Base-by-base conservation (phyloP, 2,888 invertebrate species). In the Brachypalpus laphriformis region DNA sequence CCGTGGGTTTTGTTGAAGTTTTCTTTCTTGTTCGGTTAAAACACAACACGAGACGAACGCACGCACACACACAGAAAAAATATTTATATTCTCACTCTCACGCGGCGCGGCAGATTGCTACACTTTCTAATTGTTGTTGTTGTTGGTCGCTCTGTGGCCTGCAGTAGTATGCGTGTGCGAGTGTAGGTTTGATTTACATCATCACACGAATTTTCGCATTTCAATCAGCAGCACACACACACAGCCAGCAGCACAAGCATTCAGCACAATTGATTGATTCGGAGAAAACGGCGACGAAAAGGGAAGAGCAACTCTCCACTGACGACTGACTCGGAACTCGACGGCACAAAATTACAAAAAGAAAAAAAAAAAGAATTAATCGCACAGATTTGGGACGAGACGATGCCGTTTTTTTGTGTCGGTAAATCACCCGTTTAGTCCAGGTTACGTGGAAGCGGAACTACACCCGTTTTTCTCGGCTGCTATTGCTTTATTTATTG, bases 121-220 rank as follows among this genome's bases (percentile, higher is more conserved):
- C 70, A 56, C 76, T 82, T 76, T 75, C 56, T 71, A 70, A 82
- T 65, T 76, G 56, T 61, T 68, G 68, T 51, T 75, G 57, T 28
- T 28, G 25, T 31, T 5, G 31, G 8, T 42, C 11, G 20, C 34
- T 25, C 42, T 34, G 25, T 25, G 18, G 45, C 37, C 7, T 28
- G 28, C 31, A 42, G 57, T 22, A 9, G 45, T 9, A 20, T 22
- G 45, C 34, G 25, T 40, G 22, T 49, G 66, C 28, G 45, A 40
- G 14, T 54, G 14, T 28, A 25, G 54, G 18, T 68, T 54, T 25
- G 68, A 45, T 77, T 77, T 61, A 77, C 61, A 77, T 68, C n/a
- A n/a, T n/a, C 61, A 61, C 68, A 51, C 18, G 14, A 37, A 49
- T 61, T 77, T 77, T 70, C 25, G 51, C 61, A 61, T 61, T 45